Evolutionary conservation across 2,888 invertebrate species (phyloP).

Genomic region (Sympetrum striolatum): DNA sequence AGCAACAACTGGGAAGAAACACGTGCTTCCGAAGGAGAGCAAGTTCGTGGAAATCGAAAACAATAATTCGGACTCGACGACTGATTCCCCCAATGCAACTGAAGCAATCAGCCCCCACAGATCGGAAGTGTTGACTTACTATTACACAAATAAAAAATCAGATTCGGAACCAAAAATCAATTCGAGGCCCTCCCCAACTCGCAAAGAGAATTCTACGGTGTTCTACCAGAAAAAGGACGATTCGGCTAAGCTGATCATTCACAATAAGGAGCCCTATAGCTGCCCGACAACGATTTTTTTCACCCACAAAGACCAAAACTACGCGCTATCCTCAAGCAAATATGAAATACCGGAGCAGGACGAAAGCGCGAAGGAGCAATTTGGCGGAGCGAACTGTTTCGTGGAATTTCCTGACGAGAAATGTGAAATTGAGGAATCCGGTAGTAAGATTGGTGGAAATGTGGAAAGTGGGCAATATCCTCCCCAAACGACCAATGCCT

Average conservation of each 20-base stretch:
- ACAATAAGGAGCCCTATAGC: neutral
- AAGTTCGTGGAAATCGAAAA: neutral
- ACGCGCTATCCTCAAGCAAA: neutral
- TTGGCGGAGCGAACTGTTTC: neutral
- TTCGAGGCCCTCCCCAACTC: neutral
- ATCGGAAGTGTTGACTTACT: neutral
- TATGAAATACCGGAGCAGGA: neutral
- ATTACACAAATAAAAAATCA: neutral
- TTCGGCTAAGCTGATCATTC: neutral
- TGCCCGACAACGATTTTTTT: slow-evolving; percentile 10
- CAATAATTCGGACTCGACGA: too few relatives aligned
- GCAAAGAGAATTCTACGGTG: neutral
- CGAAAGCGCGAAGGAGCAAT: neutral
- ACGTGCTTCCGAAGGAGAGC: neutral
- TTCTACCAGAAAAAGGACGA: neutral
- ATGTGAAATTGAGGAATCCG: neutral
- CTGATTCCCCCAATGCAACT: neutral
- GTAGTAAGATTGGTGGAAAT: neutral
- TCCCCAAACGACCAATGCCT: neutral
- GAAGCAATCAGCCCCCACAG: neutral
- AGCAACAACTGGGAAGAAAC: neutral
- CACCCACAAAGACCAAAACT: neutral
- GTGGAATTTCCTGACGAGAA: neutral
- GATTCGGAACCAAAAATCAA: neutral
- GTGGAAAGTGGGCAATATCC: neutral